Evolutionary conservation across 2,113 vertebrate species (phyloP).

Genomic region (Rallus limicola): DNA sequence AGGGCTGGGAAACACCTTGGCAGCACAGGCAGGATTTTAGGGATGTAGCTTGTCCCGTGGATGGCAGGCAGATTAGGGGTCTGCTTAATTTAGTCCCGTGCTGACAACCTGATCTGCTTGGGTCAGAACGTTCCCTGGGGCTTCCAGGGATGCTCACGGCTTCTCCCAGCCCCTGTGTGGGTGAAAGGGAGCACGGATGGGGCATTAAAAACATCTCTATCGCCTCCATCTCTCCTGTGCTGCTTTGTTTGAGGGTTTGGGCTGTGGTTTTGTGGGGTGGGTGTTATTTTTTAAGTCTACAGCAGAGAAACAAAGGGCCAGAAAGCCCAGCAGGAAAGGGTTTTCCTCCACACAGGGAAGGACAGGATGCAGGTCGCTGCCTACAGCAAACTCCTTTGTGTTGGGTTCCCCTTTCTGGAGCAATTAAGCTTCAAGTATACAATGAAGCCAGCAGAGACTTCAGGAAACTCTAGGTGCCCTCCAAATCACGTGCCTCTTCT

Average conservation of each 20-base stretch:
- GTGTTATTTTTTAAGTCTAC: constrained; percentile 28
- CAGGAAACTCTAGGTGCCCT: not conserved
- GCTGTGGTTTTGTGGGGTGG: not conserved
- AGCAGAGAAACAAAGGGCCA: constrained; percentile 53
- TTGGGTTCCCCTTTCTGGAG: not conserved
- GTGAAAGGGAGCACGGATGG: constrained; percentile 30
- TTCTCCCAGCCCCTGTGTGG: not conserved
- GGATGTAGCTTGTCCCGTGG: not conserved
- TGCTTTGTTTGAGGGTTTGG: not conserved
- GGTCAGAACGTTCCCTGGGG: not conserved
- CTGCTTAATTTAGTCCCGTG: not conserved
- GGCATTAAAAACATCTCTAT: not conserved
- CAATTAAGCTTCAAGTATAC: not conserved
- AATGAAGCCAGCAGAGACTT: not conserved
- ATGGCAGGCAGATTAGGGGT: not conserved
- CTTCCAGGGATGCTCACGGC: not conserved
- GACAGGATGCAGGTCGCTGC: constrained; percentile 44
- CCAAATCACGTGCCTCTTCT: not conserved
- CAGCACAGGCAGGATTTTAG: not conserved
- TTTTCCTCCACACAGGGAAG: constrained; percentile 54
- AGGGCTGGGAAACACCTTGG: not conserved
- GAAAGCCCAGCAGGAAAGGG: constrained; percentile 65
- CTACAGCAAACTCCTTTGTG: constrained; percentile 47
- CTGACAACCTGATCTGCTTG: not conserved
- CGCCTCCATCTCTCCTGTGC: constrained; percentile 41